Evolutionary conservation across 2,797 vertebrate genomes (phyloP).

Genomic region (Falco peregrinus): DNA sequence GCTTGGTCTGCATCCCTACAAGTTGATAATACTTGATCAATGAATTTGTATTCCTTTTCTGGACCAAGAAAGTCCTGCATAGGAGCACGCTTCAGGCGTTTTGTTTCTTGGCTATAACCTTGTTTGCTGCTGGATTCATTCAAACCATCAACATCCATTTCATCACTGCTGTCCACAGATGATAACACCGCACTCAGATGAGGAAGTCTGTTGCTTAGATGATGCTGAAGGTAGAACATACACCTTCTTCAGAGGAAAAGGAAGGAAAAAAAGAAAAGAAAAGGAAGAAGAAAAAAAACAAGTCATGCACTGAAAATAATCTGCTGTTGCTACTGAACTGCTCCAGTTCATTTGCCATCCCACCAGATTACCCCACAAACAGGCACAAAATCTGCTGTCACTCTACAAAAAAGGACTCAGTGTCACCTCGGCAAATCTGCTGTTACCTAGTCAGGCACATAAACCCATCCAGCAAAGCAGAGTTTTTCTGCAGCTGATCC

Average conservation of each 20-base stretch:
- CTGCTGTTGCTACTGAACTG: background rate
- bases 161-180: slow-evolving; percentile 66
- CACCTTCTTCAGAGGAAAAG: slow-evolving; percentile 80
- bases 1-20: slow-evolving; percentile 86
- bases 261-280: background rate
- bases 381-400: background rate
- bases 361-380: background rate
- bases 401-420: background rate
- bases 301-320: background rate
- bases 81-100: slow-evolving; percentile 89
- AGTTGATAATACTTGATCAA: slow-evolving; percentile 81
- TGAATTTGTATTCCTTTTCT: slow-evolving; percentile 85
- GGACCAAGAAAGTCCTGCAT: slow-evolving; percentile 73
- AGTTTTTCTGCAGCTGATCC: background rate
- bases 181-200: slow-evolving; percentile 24
- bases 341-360: background rate
- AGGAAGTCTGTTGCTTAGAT: slow-evolving; percentile 80
- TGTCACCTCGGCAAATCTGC: background rate
- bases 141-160: slow-evolving; percentile 86
- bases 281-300: background rate
- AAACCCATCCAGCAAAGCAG: background rate
- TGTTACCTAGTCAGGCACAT: background rate
- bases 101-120: slow-evolving; percentile 86
- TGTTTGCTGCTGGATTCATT: slow-evolving; percentile 80
- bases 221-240: slow-evolving; percentile 89